Base-by-base conservation (phyloP, 2,797 vertebrate species). In the Poeciliopsis paucimaculata region DNA sequence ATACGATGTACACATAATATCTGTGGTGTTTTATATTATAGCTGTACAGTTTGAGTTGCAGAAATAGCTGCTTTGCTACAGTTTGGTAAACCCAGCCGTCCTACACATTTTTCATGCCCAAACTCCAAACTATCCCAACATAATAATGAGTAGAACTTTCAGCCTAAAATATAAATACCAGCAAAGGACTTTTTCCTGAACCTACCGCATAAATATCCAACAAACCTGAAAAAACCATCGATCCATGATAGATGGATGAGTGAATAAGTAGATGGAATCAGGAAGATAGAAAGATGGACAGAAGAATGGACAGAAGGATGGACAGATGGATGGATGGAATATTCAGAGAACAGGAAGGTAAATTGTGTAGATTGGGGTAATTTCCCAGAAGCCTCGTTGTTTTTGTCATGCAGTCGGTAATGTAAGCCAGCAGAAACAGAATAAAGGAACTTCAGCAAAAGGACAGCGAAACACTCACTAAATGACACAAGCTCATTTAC, bases 401-500 rank as follows among this genome's bases (percentile, higher is more conserved):
- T 62, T 62, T 62, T 34, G 16, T 20, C 31, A 36, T 39, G 62
- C 8, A 66, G 62, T 36, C 16, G 1, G 6, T 23, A 20, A 2
- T n/a, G 66, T 23, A 68, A 26, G 0, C 20, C 18, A 20, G 18
- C 36, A 62, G 57, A 26, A 41, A 16, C 15, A 49, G 6, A 47
- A 75, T 28, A 51, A 39, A 51, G 15, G 15, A 45, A 45, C 36
- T 34, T 39, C 34, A 53, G 5, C 66, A 71, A 28, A 71, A 71
- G 6, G 26, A 72, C 10, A 84, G 41, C 60, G 5, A 8, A 41
- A 28, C n/a, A 16, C 36, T 73, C 46, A 43, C 23, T 26, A 31
- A 76, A 79, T 53, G 68, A 31, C 26, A 28, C 0, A 4, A 20
- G 53, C 46, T 70, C 47, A 72, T 88, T 81, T 68, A 66, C 47